These are phyloP conservation scores for Callaeas wilsoni DNA, from an alignment of 2,113 vertebrate species.

Conservation along the genomic window DNA sequence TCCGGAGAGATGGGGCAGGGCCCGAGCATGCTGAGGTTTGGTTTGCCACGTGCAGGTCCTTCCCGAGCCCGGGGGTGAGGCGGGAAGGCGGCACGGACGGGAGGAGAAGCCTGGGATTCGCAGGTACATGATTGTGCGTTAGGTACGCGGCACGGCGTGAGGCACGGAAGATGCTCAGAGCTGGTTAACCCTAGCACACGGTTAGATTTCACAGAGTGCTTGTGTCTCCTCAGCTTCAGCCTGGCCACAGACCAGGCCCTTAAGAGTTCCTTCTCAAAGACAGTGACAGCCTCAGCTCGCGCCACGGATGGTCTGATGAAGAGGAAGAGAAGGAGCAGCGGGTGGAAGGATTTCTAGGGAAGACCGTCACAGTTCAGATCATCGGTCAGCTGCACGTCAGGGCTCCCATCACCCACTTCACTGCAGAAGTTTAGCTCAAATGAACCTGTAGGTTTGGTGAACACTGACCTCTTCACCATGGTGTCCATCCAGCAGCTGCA, in stretches of 20 bases:
- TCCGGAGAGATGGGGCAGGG: not conserved
- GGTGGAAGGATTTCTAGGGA: not conserved
- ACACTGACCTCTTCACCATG: not conserved
- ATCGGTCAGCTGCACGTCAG: not conserved
- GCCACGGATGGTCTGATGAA: not conserved
- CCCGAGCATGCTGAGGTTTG: not conserved
- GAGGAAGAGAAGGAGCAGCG: not conserved
- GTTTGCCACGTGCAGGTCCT: not conserved
- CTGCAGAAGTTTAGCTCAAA: not conserved
- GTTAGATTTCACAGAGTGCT: not conserved
- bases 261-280: not conserved
- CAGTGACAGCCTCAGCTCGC: not conserved
- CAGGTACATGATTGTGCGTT: not conserved
- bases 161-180: not conserved
- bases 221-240: constrained; percentile 4
- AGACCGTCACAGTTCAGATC: not conserved
- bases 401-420: not conserved
- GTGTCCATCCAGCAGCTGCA: not conserved
- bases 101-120: not conserved
- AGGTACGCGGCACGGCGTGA: not conserved
- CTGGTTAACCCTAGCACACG: not conserved
- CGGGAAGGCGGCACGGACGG: not conserved
- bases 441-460: not conserved
- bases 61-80: not conserved
- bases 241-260: not conserved